Conservation (phyloP, 2,888 invertebrate species). For the Agriopis marginaria region DNA sequence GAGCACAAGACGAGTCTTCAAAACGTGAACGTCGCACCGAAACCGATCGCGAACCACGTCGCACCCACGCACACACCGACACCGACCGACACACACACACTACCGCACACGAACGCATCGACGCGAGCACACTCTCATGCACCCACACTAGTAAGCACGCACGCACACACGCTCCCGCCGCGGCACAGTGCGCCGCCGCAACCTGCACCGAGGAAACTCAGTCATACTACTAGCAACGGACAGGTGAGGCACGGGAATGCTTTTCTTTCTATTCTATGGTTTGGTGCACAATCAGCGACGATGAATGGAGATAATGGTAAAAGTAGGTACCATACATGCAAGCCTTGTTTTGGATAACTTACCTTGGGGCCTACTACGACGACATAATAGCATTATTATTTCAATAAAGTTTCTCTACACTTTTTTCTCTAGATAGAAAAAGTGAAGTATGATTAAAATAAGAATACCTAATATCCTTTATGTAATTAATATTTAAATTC, state of each 20-base stretch:
- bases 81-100: conserved; percentile 43
- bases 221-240: conserved; percentile 70
- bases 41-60: conserved; percentile 64
- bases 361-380: no score
- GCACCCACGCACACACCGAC: conserved; percentile 47
- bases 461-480: no score
- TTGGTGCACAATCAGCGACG: not conserved
- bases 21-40: conserved; percentile 68
- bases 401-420: no score
- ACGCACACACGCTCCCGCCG: conserved; percentile 40
- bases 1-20: conserved; percentile 75
- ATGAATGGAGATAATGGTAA: not conserved
- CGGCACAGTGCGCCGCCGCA: conserved; percentile 65
- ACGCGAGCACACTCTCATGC: conserved; percentile 27
- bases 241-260: conserved; percentile 63
- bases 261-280: not conserved
- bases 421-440: no score
- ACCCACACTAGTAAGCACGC: conserved; percentile 41
- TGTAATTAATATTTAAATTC: no score
- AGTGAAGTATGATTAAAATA: no score
- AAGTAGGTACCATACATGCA: not conserved
- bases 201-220: conserved; percentile 81
- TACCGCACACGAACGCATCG: conserved; percentile 7
- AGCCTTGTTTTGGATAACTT: not conserved
- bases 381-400: no score